Base-by-base conservation (phyloP, 2,113 vertebrate species). In the Aldabrachelys gigantea region DNA sequence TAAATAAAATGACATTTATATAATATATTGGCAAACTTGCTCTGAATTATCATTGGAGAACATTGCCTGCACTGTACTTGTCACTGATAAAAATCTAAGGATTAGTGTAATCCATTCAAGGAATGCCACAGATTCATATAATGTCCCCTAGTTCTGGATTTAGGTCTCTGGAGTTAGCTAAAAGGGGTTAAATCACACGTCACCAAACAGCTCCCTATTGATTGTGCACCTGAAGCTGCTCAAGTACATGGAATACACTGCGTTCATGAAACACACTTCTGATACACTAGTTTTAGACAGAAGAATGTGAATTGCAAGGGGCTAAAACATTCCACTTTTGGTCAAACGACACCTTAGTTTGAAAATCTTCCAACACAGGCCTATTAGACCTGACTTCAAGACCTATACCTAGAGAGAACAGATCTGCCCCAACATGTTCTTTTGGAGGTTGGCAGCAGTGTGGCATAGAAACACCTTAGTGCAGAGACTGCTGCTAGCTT, bases 401-500 rank as follows among this genome's bases (percentile, higher is more conserved):
- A 78, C 38, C 35, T 54, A 29, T 53, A 5, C 8, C 2, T 12
- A 16, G 75, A 38, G 86, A 50, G 0, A 75, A 50, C 1, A 24
- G 10, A 80, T 35, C 4, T 6, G 65, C 21, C 24, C 0, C 3
- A n/a, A 4, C 0, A 2, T 56, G n/a, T 6, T 0, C 41, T 8
- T 4, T 38, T 6, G 81, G 89, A 13, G 2, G 0, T 2, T 0
- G 82, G n/a, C 0, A 0, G 56, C 53, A 44, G 35, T 47, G 2
- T 5, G 0, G 13, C 22, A 41, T 27, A 4, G 72, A 75, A 52
- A 59, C 47, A 16, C 0, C 47, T 3, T 22, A 27, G 24, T 52
- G n/a, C 57, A 0, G 0, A 35, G 84, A 3, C 82, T 31, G 41
- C 83, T 62, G 80, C 6, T 1, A 52, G 52, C 14, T 0, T 0